Conservation (phyloP, 2,888 invertebrate genomes). For the Autographa gamma region DNA sequence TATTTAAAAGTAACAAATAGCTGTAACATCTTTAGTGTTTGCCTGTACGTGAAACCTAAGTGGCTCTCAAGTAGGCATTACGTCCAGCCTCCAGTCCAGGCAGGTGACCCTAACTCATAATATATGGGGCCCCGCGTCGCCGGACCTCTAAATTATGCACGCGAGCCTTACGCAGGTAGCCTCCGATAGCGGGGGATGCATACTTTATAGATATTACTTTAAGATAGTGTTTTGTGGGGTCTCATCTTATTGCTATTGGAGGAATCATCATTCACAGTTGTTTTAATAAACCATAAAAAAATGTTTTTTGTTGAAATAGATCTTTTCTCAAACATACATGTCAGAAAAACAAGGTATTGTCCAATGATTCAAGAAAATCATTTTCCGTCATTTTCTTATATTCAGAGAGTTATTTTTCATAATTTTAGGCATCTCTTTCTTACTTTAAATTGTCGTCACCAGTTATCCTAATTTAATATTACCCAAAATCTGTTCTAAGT, state of each 20-base stretch:
- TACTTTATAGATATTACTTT: conserved; percentile 47
- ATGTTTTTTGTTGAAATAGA: no score
- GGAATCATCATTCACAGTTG: not conserved
- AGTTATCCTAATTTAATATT: no score
- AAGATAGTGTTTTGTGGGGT: conserved; percentile 23
- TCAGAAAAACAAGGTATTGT: no score
- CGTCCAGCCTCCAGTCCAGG: conserved; percentile 5
- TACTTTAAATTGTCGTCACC: no score
- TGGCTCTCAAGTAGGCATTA: conserved; percentile 16
- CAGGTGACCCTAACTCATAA: conserved; percentile 33
- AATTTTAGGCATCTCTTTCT: no score
- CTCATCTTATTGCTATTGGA: not conserved
- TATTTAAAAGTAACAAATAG: not conserved
- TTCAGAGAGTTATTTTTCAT: no score
- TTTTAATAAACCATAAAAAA: no score
- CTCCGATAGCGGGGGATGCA: conserved; percentile 51
- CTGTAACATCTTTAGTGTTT: not conserved
- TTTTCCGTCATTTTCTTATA: no score
- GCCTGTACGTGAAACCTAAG: conserved; percentile 13
- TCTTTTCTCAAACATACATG: no score
- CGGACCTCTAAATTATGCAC: conserved; percentile 48
- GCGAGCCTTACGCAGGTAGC: conserved; percentile 47
- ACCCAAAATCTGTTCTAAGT: no score
- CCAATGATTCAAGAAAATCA: no score
- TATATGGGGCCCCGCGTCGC: conserved; percentile 45